Evolutionary conservation across 2,888 invertebrate species (phyloP).

Genomic region (Drosophila ustulata): DNA sequence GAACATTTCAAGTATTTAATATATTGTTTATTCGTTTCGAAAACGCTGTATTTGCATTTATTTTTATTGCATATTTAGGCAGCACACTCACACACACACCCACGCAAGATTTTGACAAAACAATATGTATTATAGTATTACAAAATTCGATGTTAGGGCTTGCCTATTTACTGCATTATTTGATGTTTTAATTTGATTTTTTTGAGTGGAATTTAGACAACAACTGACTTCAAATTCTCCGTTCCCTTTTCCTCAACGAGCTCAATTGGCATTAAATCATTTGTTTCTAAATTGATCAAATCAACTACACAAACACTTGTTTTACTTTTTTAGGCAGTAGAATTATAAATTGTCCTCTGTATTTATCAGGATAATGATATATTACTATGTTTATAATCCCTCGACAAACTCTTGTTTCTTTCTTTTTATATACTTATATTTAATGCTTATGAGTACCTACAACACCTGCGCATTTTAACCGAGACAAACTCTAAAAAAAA

Average conservation of each 20-base stretch:
- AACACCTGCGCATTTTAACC: constrained; percentile 29
- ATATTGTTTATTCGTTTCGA: constrained; percentile 30
- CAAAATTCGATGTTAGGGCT: constrained; percentile 14
- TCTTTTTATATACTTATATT: constrained; percentile 13
- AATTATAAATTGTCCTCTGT: constrained; percentile 36
- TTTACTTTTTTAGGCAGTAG: constrained; percentile 20
- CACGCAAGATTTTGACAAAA: constrained; percentile 7
- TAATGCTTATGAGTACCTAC: constrained; percentile 45
- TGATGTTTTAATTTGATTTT: constrained; percentile 4
- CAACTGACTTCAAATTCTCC: neutral
- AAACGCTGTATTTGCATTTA: constrained; percentile 20
- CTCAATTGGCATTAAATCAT: constrained; percentile 26
- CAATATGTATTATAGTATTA: constrained; percentile 20
- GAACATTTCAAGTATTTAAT: constrained; percentile 24
- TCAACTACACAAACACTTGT: constrained; percentile 11
- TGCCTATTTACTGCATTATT: constrained; percentile 10
- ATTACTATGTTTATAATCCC: constrained; percentile 15
- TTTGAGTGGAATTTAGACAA: constrained; percentile 9
- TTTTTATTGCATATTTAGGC: constrained; percentile 28
- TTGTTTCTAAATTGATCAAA: constrained; percentile 15
- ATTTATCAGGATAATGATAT: constrained; percentile 21
- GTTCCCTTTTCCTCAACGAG: constrained; percentile 7
- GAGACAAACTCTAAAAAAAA: constrained; percentile 19
- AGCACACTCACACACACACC: constrained; percentile 35
- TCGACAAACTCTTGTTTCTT: constrained; percentile 30